phyloP scores from a whole-genome alignment of 2,888 invertebrate species.

The Allygus modestus region DNA sequence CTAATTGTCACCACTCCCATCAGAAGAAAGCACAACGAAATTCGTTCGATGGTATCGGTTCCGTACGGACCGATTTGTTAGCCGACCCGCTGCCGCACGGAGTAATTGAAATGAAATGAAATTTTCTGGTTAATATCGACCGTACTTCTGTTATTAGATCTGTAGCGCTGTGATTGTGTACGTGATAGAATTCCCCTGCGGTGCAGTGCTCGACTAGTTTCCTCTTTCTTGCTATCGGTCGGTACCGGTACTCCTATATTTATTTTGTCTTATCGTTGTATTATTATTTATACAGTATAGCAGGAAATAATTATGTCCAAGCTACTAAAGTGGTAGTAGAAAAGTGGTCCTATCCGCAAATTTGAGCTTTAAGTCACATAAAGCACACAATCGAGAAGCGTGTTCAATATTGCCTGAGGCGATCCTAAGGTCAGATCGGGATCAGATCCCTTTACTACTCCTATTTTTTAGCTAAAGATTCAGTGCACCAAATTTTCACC shows the following conservation, averaged over 20 bases:
- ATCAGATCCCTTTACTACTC: no score
- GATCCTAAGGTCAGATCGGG: no score
- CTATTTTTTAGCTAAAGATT: no score
- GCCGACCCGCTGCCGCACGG: background rate
- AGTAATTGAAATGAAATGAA: background rate
- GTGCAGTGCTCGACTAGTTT: background rate
- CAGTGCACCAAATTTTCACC: no score
- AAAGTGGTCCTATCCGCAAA: no score
- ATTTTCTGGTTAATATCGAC: conserved; percentile 15
- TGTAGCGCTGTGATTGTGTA: background rate
- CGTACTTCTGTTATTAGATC: background rate
- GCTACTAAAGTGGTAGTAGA: no score
- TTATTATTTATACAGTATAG: no score
- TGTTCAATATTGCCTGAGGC: no score
- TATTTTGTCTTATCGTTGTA: no score
- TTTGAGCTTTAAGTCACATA: no score
- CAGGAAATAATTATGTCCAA: no score
- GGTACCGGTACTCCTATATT: background rate
- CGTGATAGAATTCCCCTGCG: background rate
- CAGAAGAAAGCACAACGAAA: conserved; percentile 29
- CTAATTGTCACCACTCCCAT: conserved; percentile 18
- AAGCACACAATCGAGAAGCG: no score
- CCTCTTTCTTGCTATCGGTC: background rate
- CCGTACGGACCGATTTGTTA: background rate
- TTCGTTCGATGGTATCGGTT: background rate